phyloP scores from a whole-genome alignment of 2,888 invertebrate genomes.

The Dicycla oo region DNA sequence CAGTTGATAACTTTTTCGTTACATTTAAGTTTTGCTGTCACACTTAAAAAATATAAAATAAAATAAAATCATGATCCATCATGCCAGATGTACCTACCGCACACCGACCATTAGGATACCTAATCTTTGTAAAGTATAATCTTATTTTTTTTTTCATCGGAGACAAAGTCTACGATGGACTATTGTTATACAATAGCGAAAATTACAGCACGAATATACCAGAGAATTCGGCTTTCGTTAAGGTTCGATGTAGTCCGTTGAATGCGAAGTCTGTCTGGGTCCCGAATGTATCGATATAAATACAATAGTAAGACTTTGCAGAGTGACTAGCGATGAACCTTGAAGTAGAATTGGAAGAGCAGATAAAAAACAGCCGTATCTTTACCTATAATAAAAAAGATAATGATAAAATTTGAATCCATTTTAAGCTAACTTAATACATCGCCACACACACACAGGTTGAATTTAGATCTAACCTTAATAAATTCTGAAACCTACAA shows the following conservation, averaged over 20 bases:
- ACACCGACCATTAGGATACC: not conserved
- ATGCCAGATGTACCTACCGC: constrained; percentile 3
- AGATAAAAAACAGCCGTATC: not conserved
- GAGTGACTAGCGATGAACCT: not conserved
- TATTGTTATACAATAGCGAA: constrained; percentile 21
- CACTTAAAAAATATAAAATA: too few species aligned
- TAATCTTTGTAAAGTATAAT: not conserved
- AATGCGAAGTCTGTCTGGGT: constrained; percentile 53
- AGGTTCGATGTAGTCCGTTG: constrained; percentile 48
- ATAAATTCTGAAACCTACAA: constrained; percentile 50
- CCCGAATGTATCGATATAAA: constrained; percentile 50
- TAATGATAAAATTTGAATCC: not conserved
- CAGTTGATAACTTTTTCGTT: too few species aligned
- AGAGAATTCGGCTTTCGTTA: constrained; percentile 34
- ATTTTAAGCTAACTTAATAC: not conserved
- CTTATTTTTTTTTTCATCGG: too few species aligned
- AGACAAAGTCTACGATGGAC: too few species aligned
- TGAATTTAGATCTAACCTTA: constrained; percentile 35
- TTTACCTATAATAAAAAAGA: not conserved
- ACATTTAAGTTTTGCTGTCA: too few species aligned
- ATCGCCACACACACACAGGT: not conserved
- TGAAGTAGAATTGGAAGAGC: not conserved
- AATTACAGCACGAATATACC: constrained; percentile 33
- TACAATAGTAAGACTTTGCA: not conserved
- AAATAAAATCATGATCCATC: not conserved